These are phyloP conservation scores for Ruditapes philippinarum DNA, from an alignment of 1,140 invertebrate species.

Conservation along the genomic window DNA sequence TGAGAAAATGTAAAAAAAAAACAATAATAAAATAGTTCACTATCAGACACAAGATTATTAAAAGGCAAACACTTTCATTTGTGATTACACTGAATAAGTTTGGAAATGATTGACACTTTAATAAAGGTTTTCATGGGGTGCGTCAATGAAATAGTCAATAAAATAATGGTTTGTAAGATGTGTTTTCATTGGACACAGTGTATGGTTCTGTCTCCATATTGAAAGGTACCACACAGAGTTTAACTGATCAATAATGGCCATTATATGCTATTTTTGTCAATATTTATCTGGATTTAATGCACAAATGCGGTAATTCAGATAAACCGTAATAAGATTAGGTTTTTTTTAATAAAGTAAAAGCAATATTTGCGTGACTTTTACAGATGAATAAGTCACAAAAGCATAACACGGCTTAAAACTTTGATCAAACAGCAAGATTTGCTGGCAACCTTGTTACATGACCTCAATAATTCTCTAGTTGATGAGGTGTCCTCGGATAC, in stretches of 20 bases:
- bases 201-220: neutral
- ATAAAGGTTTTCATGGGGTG: neutral
- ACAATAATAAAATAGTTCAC: too few relatives aligned
- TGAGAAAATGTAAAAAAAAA: too few relatives aligned
- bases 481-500: neutral
- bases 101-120: neutral
- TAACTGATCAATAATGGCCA: neutral
- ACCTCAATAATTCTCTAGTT: neutral
- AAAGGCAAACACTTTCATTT: neutral
- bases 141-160: too few relatives aligned
- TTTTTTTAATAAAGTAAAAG: neutral
- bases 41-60: too few relatives aligned
- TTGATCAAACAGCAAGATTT: neutral
- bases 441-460: neutral
- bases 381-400: neutral
- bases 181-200: neutral
- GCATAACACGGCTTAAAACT: neutral
- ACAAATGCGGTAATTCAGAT: neutral
- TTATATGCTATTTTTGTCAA: neutral
- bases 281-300: neutral
- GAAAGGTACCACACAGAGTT: neutral
- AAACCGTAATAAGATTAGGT: slow-evolving; percentile 4
- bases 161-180: neutral
- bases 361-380: slow-evolving; percentile 25
- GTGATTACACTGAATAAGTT: neutral